Percentiles rank a stretch among this genome's conserved stretches.
These are phyloP conservation scores for Cuculus canorus DNA, from an alignment of 2,797 vertebrate genomes.

Conservation along the genomic window DNA sequence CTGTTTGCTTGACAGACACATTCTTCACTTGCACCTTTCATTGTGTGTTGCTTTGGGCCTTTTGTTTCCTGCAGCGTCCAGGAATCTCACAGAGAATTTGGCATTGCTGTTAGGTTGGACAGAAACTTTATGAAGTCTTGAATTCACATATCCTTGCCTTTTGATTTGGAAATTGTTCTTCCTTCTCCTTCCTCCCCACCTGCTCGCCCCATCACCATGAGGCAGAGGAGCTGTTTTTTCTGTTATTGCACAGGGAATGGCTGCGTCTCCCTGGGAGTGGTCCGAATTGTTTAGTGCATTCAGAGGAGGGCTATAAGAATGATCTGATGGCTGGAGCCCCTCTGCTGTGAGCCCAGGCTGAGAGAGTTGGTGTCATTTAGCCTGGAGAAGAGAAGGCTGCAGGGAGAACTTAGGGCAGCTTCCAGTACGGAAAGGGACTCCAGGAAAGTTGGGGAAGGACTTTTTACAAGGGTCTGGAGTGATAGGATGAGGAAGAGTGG, in stretches of 20 bases:
- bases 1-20: not conserved
- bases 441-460: too few species aligned
- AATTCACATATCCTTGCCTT: not conserved
- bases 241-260: not conserved
- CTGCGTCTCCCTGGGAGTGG: not conserved
- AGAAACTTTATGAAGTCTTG: not conserved
- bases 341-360: too few species aligned
- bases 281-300: not conserved
- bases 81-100: not conserved
- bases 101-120: not conserved
- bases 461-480: too few species aligned
- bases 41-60: not conserved
- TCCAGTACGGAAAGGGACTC: too few species aligned
- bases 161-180: not conserved
- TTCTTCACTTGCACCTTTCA: not conserved
- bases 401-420: too few species aligned
- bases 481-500: too few species aligned
- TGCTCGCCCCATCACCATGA: not conserved
- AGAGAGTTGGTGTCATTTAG: too few species aligned
- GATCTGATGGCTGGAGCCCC: too few species aligned
- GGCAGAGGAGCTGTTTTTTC: not conserved
- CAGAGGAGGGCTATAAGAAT: too few species aligned
- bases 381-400: too few species aligned
- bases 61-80: not conserved
- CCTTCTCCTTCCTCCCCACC: not conserved